Conservation (phyloP, 2,797 vertebrate species). For the Lacerta viridis region DNA sequence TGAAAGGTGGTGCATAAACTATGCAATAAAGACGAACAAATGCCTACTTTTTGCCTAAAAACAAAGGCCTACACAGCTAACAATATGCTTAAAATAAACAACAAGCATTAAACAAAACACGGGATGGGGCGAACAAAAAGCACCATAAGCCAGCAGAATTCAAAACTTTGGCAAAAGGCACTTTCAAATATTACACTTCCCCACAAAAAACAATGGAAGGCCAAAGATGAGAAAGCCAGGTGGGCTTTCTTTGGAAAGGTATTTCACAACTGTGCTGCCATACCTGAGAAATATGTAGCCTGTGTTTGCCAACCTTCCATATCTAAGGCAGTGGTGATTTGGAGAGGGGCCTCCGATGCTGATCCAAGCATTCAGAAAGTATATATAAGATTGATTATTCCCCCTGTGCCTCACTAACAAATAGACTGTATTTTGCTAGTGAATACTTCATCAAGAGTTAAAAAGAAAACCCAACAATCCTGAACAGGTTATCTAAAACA, state of each 20-base stretch:
- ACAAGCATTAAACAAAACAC: not conserved
- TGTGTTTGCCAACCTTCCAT: not conserved
- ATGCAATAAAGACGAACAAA: no score
- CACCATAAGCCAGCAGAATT: not conserved
- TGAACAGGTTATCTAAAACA: conserved; percentile 65
- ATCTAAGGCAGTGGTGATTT: not conserved
- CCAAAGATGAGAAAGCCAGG: not conserved
- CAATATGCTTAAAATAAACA: not conserved
- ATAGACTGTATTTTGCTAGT: conserved; percentile 36
- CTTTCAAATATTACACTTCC: no score
- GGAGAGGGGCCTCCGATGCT: not conserved
- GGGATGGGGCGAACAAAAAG: not conserved
- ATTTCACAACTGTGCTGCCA: not conserved
- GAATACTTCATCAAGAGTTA: conserved; percentile 55
- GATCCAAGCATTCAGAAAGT: not conserved
- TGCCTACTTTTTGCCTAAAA: not conserved
- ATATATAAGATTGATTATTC: not conserved
- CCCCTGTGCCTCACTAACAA: conserved; percentile 34
- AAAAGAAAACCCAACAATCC: conserved; percentile 36
- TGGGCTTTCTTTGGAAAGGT: not conserved
- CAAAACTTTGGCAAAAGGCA: not conserved
- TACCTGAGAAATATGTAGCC: not conserved
- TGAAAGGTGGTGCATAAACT: no score
- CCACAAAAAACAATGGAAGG: not conserved
- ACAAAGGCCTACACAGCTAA: not conserved